phyloP scores from a whole-genome alignment of 2,888 invertebrate species.

The Epinotia bilunana region DNA sequence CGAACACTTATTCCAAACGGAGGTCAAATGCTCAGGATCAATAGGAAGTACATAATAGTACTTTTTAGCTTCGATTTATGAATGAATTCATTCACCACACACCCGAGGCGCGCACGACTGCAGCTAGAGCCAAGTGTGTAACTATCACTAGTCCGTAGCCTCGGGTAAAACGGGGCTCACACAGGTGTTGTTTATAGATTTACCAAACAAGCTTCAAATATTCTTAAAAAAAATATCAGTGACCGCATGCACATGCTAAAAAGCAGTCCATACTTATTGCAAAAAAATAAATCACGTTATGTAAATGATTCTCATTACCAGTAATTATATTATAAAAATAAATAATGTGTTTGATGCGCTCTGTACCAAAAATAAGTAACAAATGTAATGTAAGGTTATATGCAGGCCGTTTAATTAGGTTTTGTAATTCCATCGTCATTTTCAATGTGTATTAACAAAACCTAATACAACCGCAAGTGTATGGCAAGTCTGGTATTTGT shows the following conservation, averaged over 20 bases:
- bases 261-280: constrained; percentile 11
- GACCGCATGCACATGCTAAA: constrained; percentile 67
- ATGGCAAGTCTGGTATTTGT: constrained; percentile 17
- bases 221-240: constrained; percentile 9
- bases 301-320: background rate
- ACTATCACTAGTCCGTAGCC: constrained; percentile 10
- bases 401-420: constrained; percentile 27
- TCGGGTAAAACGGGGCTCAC: constrained; percentile 25
- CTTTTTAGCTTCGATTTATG: constrained; percentile 31
- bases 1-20: constrained; percentile 7
- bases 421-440: background rate
- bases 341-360: background rate
- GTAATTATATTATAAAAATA: background rate
- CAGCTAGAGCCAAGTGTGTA: constrained; percentile 22
- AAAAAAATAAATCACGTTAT: constrained; percentile 7
- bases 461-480: constrained; percentile 30
- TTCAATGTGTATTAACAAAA: constrained; percentile 14
- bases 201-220: constrained; percentile 18
- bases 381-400: background rate
- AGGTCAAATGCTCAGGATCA: constrained; percentile 28
- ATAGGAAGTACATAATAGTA: constrained; percentile 16
- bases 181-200: constrained; percentile 32
- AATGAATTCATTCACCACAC: constrained; percentile 38
- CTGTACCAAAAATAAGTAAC: background rate
- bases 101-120: constrained; percentile 40